phyloP scores from a whole-genome alignment of 2,888 invertebrate genomes.

The Horisme vitalbata region DNA sequence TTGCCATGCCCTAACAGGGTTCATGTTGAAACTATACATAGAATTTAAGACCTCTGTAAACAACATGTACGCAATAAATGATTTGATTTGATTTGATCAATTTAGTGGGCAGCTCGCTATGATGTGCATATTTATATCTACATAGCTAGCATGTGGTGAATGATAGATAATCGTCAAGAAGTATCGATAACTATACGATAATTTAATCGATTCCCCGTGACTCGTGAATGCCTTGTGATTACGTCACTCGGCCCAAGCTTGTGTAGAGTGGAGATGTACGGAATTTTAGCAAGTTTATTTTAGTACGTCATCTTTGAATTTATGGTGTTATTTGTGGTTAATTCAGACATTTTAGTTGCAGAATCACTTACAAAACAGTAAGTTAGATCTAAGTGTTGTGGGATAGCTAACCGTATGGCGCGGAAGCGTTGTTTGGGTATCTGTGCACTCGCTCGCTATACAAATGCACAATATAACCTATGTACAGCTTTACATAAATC shows the following conservation, averaged over 20 bases:
- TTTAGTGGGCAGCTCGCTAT: too few relatives aligned
- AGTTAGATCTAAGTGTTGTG: slow-evolving; percentile 52
- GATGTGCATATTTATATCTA: too few relatives aligned
- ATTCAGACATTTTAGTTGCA: slow-evolving; percentile 49
- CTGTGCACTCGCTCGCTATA: slow-evolving; percentile 74
- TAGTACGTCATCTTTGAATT: slow-evolving; percentile 75
- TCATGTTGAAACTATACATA: too few relatives aligned
- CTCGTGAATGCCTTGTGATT: too few relatives aligned
- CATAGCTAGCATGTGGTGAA: too few relatives aligned
- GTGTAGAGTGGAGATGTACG: slow-evolving; percentile 64
- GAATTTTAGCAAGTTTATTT: slow-evolving; percentile 68
- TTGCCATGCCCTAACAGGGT: too few relatives aligned
- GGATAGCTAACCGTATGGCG: slow-evolving; percentile 46
- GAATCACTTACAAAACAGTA: slow-evolving; percentile 60
- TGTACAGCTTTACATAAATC: slow-evolving; percentile 72
- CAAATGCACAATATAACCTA: slow-evolving; percentile 81
- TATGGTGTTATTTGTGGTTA: slow-evolving; percentile 56
- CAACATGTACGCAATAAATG: too few relatives aligned
- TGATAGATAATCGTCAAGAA: too few relatives aligned
- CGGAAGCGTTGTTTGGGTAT: slow-evolving; percentile 71
- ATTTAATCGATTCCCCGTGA: too few relatives aligned
- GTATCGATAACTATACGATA: too few relatives aligned
- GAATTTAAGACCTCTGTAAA: too few relatives aligned
- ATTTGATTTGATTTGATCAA: too few relatives aligned
- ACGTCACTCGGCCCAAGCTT: slow-evolving; percentile 72